phyloP scores from a whole-genome alignment of 2,113 vertebrate genomes.

The Heteronetta atricapilla region DNA sequence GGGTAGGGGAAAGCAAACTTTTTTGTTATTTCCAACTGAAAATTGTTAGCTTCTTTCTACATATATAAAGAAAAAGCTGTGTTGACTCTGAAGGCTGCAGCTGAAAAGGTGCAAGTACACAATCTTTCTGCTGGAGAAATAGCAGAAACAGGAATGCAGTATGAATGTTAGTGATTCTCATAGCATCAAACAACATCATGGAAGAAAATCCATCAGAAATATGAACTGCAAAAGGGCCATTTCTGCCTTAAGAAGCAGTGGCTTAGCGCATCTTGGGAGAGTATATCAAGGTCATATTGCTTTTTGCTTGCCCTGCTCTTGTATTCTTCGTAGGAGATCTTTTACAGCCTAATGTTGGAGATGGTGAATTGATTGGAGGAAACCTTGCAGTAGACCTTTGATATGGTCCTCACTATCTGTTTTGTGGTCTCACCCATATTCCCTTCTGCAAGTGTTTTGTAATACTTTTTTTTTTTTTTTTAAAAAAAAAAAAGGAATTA shows the following conservation, averaged over 20 bases:
- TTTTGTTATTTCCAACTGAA: background rate
- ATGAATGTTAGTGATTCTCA: background rate
- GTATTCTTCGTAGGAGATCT: background rate
- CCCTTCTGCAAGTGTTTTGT: background rate
- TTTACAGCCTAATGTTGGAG: background rate
- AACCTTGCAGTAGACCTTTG: background rate
- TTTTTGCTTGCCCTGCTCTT: background rate
- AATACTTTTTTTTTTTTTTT: background rate
- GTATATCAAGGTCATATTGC: background rate
- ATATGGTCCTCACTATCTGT: background rate
- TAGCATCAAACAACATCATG: background rate
- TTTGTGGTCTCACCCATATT: background rate
- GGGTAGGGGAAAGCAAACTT: background rate
- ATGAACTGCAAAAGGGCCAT: background rate
- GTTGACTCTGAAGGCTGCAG: background rate
- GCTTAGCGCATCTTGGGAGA: background rate
- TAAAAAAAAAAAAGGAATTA: background rate
- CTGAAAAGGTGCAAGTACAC: background rate
- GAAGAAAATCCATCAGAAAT: background rate
- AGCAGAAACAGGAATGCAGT: background rate
- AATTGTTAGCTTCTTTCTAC: background rate
- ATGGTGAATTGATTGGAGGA: background rate
- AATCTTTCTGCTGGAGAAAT: background rate
- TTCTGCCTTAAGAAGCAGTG: background rate
- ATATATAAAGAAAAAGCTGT: background rate